Conservation (phyloP, 92 coral and sea anemone species). For the Zoanthus gigantus region DNA sequence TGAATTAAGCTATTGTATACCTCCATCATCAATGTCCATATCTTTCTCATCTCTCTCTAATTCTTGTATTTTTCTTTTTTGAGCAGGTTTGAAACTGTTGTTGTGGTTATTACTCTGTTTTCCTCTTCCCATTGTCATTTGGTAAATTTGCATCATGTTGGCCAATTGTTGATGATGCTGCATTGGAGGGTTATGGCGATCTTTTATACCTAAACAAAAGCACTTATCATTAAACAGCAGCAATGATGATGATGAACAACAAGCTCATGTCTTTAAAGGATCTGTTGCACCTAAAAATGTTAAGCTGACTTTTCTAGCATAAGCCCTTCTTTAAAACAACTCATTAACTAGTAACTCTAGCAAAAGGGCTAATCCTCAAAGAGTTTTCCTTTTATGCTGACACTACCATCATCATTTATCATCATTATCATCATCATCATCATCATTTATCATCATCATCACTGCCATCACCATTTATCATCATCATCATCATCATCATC, state of each 20-base stretch:
- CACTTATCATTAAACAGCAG: background rate
- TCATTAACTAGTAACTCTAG: too few relatives aligned
- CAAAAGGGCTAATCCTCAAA: too few relatives aligned
- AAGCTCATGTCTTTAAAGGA: too few relatives aligned
- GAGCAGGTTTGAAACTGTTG: constrained; percentile 7
- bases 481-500: too few relatives aligned
- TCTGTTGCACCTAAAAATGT: too few relatives aligned
- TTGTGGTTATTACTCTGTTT: background rate
- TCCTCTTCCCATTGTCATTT: constrained; percentile 23
- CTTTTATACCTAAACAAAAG: constrained; percentile 66
- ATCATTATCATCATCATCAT: too few relatives aligned
- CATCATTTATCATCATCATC: too few relatives aligned
- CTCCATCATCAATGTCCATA: constrained; percentile 94
- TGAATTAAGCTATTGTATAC: constrained; percentile 31
- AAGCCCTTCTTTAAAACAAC: too few relatives aligned
- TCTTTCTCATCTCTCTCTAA: constrained; percentile 68
- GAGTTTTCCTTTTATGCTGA: too few relatives aligned
- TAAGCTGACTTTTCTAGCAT: too few relatives aligned
- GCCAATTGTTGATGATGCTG: constrained; percentile 67
- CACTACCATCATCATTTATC: too few relatives aligned
- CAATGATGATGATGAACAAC: background rate
- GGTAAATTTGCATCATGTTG: constrained; percentile 56
- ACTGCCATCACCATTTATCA: too few relatives aligned
- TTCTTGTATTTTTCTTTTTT: constrained; percentile 70
- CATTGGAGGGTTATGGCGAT: constrained; percentile 77